Evolutionary conservation across 2,888 invertebrate species (phyloP), one percentile per base, ranked within the genome.

Genomic region (Arge pagana): DNA sequence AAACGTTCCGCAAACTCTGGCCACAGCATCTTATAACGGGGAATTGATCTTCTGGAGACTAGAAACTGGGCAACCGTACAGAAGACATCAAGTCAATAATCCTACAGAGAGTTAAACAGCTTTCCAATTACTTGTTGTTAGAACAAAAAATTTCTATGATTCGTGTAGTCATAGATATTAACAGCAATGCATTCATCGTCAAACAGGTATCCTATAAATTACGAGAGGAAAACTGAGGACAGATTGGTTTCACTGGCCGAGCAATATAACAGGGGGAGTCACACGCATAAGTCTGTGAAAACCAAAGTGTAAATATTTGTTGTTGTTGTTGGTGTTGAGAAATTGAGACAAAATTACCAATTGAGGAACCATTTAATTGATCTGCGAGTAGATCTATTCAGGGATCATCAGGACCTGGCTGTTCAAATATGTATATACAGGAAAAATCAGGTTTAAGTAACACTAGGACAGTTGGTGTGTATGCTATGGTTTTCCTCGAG

Each of bases 21-120:
- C 85, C 31, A 92, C 93, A 2, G 82, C 84, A 57, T 86, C 87
- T 8, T 89, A 89, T 72, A 87, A 85, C 62, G 93, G 93, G 0
- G 89, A 90, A 73, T 79, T 93, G 40, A 79, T 92, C 18, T 80
- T 93, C 59, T 93, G 93, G 92, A 84, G 86, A 59, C 77, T 91
- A 50, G 90, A 91, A 76, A 91, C 90, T 0, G 90, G 90, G 0
- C 88, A 90, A 70, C 85, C 89, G 0, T 88, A 86, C 70, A 63
- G 68, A 53, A 62, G 60, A 48, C 69, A 66, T 41, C 62, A 65
- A 54, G 77, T 79, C 1, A 65, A 70, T 50, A 66, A 77, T 53
- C 78, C 80, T n/a, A 68, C 55, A 7, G 55, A 65, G 26, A 79
- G 77, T 69, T 70, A 36, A 50, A 45, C 19, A 11, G 15, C n/a